Evolutionary conservation across 2,797 vertebrate species (phyloP).

Genomic region (Merluccius polli): DNA sequence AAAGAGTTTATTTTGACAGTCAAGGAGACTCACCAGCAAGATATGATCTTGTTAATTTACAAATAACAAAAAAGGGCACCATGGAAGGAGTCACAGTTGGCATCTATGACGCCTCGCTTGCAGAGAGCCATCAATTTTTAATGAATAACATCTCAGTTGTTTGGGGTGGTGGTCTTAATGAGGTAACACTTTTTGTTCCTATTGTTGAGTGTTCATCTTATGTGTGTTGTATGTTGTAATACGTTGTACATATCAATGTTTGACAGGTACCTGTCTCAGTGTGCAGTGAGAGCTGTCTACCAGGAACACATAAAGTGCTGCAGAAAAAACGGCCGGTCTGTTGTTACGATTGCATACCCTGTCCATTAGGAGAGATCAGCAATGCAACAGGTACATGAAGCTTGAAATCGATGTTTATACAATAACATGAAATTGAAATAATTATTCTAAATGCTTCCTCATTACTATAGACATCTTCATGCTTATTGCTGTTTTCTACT

Average conservation of each 20-base stretch:
- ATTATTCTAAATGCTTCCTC: neutral
- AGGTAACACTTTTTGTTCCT: constrained; percentile 45
- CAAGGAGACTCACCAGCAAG: constrained; percentile 75
- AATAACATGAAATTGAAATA: neutral
- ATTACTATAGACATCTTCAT: neutral
- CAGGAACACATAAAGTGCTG: constrained; percentile 65
- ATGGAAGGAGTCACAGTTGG: constrained; percentile 68
- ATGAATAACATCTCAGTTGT: constrained; percentile 61
- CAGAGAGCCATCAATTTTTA: constrained; percentile 60
- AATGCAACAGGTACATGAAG: constrained; percentile 61
- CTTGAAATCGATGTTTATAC: neutral
- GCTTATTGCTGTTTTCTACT: neutral
- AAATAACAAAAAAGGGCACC: constrained; percentile 53
- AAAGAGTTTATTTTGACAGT: constrained; percentile 71
- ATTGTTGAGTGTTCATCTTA: neutral
- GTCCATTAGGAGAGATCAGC: constrained; percentile 69
- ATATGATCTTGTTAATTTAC: constrained; percentile 79
- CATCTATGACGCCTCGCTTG: constrained; percentile 69
- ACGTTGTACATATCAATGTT: neutral
- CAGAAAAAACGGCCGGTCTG: constrained; percentile 68
- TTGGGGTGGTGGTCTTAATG: constrained; percentile 52
- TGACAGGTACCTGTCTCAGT: constrained; percentile 56
- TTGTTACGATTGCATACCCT: constrained; percentile 68
- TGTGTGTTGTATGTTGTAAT: neutral
- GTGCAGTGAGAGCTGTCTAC: constrained; percentile 67